These are phyloP conservation scores for Hydractinia echinata DNA, from an alignment of 30 jellyfish, hydroid and myxozoan species.

Conservation along the genomic window DNA sequence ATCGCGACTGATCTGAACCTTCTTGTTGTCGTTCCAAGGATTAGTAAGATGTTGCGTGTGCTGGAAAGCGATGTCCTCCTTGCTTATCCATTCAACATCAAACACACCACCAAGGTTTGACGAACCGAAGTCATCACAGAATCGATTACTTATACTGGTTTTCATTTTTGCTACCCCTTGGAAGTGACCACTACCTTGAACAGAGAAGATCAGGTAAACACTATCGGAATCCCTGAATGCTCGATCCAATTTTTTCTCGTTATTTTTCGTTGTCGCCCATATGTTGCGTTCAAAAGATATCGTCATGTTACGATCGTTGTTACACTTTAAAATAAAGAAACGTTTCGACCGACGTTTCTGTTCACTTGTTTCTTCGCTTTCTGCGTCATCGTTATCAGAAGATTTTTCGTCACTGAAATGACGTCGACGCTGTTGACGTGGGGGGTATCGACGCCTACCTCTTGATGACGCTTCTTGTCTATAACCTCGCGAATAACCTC, in stretches of 20 bases:
- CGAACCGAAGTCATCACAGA: conserved; percentile 81
- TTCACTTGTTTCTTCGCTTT: conserved; percentile 17
- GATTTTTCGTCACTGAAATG: conserved; percentile 32
- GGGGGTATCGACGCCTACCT: background rate
- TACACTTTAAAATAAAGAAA: conserved; percentile 80
- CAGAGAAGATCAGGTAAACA: conserved; percentile 65
- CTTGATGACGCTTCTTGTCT: background rate
- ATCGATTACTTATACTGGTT: conserved; percentile 58
- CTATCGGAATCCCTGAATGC: conserved; percentile 62
- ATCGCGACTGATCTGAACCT: conserved; percentile 78
- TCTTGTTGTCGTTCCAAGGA: conserved; percentile 96
- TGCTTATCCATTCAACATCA: conserved; percentile 70
- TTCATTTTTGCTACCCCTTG: conserved; percentile 80
- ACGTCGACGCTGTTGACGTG: conserved; percentile 19
- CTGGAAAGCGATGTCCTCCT: conserved; percentile 81
- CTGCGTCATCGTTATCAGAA: conserved; percentile 5
- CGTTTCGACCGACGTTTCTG: conserved; percentile 28
- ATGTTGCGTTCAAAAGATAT: conserved; percentile 81
- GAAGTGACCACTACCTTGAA: conserved; percentile 94
- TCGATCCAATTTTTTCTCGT: conserved; percentile 75
- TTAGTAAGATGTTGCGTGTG: conserved; percentile 75
- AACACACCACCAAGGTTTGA: conserved; percentile 74
- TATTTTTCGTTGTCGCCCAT: conserved; percentile 96
- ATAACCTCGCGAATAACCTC: conserved; percentile 11
- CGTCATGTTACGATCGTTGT: conserved; percentile 74